Percentiles rank a stretch among this genome's conserved stretches.
Evolutionary conservation across 1,140 invertebrate species (phyloP).

Genomic region (Orussus abietinus): DNA sequence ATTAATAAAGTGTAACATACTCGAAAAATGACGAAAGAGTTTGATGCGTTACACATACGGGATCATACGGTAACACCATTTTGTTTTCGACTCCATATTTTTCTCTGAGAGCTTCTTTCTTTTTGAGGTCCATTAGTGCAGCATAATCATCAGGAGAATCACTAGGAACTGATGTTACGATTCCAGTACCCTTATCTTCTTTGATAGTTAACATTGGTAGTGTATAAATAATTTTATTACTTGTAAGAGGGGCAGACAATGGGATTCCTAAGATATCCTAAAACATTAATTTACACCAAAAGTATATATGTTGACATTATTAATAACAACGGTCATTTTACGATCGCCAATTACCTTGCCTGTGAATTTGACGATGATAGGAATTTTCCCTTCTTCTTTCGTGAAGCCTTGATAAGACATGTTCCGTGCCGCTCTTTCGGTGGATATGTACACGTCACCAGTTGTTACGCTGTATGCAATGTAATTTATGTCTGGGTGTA

Average conservation of each 20-base stretch:
- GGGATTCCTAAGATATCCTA: conserved; percentile 74
- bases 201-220: conserved; percentile 98
- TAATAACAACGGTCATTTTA: conserved; percentile 8
- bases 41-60: conserved; percentile 63
- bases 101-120: conserved; percentile 87
- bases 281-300: conserved; percentile 13
- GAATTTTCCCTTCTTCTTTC: conserved; percentile 72
- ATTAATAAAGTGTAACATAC: conserved; percentile 2
- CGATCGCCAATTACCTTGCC: conserved; percentile 60
- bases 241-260: conserved; percentile 80
- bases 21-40: no score
- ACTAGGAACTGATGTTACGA: conserved; percentile 97
- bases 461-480: conserved; percentile 74
- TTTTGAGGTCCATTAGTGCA: conserved; percentile 91
- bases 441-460: conserved; percentile 79
- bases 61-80: conserved; percentile 84
- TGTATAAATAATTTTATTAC: conserved; percentile 81
- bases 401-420: conserved; percentile 96
- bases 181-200: conserved; percentile 95
- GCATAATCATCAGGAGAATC: conserved; percentile 99
- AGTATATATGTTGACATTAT: conserved; percentile 4
- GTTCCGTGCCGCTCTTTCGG: conserved; percentile 83
- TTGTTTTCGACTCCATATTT: conserved; percentile 92
- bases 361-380: conserved; percentile 65
- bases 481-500: conserved; percentile 93